Evolutionary conservation across 2,888 invertebrate genomes (phyloP).

Genomic region (Latheticus oryzae): DNA sequence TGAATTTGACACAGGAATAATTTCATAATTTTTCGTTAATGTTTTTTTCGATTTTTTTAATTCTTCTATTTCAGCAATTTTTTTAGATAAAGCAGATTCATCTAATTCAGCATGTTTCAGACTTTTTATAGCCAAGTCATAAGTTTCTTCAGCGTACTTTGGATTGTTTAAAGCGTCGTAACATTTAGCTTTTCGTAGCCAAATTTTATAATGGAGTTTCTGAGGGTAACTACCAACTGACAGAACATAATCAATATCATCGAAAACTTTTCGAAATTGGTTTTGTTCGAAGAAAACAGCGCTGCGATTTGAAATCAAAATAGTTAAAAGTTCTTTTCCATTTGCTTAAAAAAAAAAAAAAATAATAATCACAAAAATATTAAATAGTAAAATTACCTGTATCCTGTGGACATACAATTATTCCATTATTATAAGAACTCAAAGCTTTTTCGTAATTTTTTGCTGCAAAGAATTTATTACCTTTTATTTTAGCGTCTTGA

Average conservation of each 20-base stretch:
- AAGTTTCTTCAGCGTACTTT: slow-evolving; percentile 73
- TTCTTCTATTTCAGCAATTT: slow-evolving; percentile 54
- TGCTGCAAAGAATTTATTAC: slow-evolving; percentile 78
- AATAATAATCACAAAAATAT: not conserved
- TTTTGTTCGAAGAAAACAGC: slow-evolving; percentile 81
- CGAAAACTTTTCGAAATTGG: slow-evolving; percentile 74
- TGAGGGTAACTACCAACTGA: slow-evolving; percentile 75
- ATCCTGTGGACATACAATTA: slow-evolving; percentile 75
- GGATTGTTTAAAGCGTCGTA: slow-evolving; percentile 76
- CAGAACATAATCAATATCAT: slow-evolving; percentile 78
- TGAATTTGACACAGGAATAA: slow-evolving; percentile 63
- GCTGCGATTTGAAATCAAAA: slow-evolving; percentile 83
- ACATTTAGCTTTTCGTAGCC: slow-evolving; percentile 80
- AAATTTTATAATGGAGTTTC: slow-evolving; percentile 79
- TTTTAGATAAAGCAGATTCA: slow-evolving; percentile 62
- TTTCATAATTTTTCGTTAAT: slow-evolving; percentile 64
- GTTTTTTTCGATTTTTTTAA: slow-evolving; percentile 42
- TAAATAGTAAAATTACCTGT: slow-evolving; percentile 69
- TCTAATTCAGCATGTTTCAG: slow-evolving; percentile 76
- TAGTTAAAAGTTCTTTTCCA: slow-evolving; percentile 69
- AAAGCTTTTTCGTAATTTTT: slow-evolving; percentile 78
- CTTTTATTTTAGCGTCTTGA: slow-evolving; percentile 75
- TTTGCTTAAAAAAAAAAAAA: slow-evolving; percentile 63
- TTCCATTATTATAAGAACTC: slow-evolving; percentile 76
- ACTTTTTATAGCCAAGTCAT: slow-evolving; percentile 75